Evolutionary conservation across 2,888 invertebrate species (phyloP), one percentile per base, ranked within the genome.

Genomic region (Eristalis tenax): DNA sequence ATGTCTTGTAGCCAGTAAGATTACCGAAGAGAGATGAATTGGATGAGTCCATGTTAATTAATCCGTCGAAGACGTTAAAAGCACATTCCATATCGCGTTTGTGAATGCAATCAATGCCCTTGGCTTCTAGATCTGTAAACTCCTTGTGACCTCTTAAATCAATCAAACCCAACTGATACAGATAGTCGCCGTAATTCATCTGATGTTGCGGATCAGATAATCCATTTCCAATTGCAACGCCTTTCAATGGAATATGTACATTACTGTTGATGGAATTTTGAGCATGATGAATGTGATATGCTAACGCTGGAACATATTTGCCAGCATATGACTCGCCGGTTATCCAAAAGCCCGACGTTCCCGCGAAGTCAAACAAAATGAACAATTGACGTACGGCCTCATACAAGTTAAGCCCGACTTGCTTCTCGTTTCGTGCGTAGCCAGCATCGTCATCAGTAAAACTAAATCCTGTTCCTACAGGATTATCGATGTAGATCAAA

Each of bases 281-380:
- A 93, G 94, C n/a, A 92, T 94, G 56, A 95, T 93, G 94, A 43
- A 95, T 95, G 89, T 95, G 94, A 56, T 94, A 94, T 0, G 94
- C 95, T 15, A 96, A 92, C 0, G 97, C 97, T 1, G 98, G 98
- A 0, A 95, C 95, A 92, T 95, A 95, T 89, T 95, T 95, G 0
- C 98, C 98, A 61, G 95, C 98, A 91, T 98, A 98, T 0, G 97
- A 98, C 93, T 98, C 98, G 1, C 98, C 98, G 0, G 97, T 96
- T 0, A 97, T 95, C 93, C 95, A 99, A 92, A 99, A 98, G 70
- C 96, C 96, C 90, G 96, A 96, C 0, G 93, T 91, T 90, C 95
- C 95, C 35, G 96, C 93, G 89, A 97, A 95, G 0, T 96, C 96
- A 91, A 98, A 99, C 0, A 98, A 91, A 88, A 95, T 94, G 92